Conservation (phyloP, 2,888 invertebrate species). For the Busseola fusca region DNA sequence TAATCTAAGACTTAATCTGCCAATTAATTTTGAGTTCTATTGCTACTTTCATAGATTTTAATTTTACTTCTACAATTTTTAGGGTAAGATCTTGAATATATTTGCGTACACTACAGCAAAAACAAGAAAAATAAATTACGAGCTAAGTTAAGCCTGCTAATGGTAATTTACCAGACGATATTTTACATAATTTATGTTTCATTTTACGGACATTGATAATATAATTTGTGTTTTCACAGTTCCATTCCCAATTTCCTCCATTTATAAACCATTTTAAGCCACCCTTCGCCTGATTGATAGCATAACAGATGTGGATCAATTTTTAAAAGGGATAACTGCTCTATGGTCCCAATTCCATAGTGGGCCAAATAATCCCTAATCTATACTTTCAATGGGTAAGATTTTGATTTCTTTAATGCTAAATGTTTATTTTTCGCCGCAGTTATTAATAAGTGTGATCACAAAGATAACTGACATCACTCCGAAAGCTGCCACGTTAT, state of each 20-base stretch:
- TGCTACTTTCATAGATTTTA: background rate
- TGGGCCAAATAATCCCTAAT: no score
- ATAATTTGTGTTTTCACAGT: background rate
- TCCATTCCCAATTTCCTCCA: no score
- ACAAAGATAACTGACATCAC: no score
- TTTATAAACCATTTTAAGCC: no score
- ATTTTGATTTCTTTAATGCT: no score
- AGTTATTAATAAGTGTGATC: background rate
- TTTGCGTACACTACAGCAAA: slow-evolving; percentile 6
- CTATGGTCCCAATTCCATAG: no score
- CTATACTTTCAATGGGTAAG: no score
- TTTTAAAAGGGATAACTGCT: no score
- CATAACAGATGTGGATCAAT: no score
- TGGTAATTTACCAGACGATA: background rate
- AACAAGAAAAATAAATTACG: slow-evolving; percentile 2
- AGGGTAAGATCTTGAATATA: background rate
- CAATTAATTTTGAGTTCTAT: background rate
- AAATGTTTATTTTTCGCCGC: background rate
- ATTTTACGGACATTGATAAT: background rate
- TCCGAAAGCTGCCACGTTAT: no score
- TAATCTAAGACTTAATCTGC: background rate
- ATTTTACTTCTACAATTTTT: background rate
- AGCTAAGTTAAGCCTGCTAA: background rate
- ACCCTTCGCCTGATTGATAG: no score
- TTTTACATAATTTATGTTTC: background rate